Evolutionary conservation across 2,797 vertebrate genomes (phyloP), one percentile per base, ranked within the genome.

Genomic region (Paedocypris micromegethes): DNA sequence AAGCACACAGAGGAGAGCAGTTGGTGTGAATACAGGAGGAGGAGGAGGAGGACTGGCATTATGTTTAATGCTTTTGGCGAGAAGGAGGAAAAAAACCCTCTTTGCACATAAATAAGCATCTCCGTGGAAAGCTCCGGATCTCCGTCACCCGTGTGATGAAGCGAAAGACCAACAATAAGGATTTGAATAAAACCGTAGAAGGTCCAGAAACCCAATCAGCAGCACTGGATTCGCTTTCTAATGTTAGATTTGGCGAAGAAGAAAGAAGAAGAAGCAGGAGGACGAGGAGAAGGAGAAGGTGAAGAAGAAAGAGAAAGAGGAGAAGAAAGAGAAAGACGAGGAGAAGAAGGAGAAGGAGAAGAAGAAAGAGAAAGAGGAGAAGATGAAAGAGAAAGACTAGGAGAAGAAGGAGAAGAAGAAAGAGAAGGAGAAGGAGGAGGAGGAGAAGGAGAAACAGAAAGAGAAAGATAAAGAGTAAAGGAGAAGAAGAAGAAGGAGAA

Each of bases 291-390:
- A 23, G 23, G 23, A 23, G 23, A 23, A 23, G 23, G 23, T 1
- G 23, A 23, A 23, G 23, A 23, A 23, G 23, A 23, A 23, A 23
- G 23, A 23, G 23, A 23, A 23, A 23, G 23, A 1, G 23, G 1
- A 23, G 23, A 1, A 23, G 23, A 23, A 23, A 1, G 23, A 23
- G 23, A 23, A n/a, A n/a, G n/a, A n/a, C n/a, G n/a, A n/a, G n/a
- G n/a, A 23, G 23, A 1, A 23, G 23, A 23, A 23, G n/a, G 45
- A 79, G 79, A 83, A 85, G 79, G 70, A 77, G 67, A 50, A 64
- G 84, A 82, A 83, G 78, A 81, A 75, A 75, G 40, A 49, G 69
- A 79, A 71, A 78, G 75, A 79, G 83, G 82, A 80, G 75, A 85
- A 83, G 78, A 73, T 78, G 67, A 44, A 4, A 46, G 9, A 45